Evolutionary conservation across 2,113 vertebrate genomes (phyloP).

Genomic region (Alces alces): DNA sequence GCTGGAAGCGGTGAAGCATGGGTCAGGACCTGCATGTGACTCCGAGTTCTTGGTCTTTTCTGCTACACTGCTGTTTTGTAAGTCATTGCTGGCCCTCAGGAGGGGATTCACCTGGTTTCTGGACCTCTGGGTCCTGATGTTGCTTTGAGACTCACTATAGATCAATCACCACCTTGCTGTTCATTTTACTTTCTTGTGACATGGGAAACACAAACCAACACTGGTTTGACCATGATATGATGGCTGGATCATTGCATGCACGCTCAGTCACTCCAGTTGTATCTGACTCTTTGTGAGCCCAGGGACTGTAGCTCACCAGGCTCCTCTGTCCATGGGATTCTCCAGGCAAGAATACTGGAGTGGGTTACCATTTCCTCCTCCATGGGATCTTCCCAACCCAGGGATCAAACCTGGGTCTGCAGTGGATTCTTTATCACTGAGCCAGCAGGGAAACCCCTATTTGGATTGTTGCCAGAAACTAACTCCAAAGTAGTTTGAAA

Average conservation of each 20-base stretch:
- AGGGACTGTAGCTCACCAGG: neutral
- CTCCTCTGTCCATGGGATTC: no score
- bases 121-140: neutral
- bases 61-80: neutral
- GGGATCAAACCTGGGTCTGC: no score
- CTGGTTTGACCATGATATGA: neutral
- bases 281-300: neutral
- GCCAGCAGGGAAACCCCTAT: no score
- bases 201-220: neutral
- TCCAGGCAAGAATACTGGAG: no score
- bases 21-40: neutral
- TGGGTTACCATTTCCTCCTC: no score
- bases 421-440: no score
- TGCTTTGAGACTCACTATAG: neutral
- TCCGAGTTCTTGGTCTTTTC: neutral
- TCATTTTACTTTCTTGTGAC: neutral
- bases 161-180: neutral
- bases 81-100: accelerated
- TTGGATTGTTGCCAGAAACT: neutral
- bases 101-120: neutral
- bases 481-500: neutral
- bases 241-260: neutral
- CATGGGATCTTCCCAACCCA: no score
- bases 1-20: no score
- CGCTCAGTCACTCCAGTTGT: neutral